Percentiles rank a stretch among this genome's conserved stretches.
Conservation (phyloP, 2,113 vertebrate genomes). For the Junco hyemalis region DNA sequence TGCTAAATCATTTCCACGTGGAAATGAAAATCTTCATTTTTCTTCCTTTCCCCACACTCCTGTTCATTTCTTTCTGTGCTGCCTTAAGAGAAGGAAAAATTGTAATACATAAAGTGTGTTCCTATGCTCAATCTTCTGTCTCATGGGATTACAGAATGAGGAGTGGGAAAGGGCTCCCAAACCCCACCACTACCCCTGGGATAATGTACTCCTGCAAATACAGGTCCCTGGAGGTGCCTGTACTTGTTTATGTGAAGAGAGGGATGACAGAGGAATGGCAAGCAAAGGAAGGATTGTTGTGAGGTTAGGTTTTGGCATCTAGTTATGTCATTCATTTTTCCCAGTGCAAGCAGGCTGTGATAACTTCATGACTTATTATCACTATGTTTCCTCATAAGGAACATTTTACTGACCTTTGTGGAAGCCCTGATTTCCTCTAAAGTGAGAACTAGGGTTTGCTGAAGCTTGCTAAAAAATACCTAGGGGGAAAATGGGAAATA, state of each 20-base stretch:
- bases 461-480: not conserved
- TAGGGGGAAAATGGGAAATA: not conserved
- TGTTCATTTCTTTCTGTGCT: not conserved
- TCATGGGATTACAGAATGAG: not conserved
- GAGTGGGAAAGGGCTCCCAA: not conserved
- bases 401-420: not conserved
- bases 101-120: not conserved
- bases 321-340: not conserved
- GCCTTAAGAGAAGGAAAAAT: not conserved
- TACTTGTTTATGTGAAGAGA: not conserved
- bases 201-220: not conserved
- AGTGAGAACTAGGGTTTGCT: not conserved
- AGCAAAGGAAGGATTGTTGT: not conserved
- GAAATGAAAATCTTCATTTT: not conserved
- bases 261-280: not conserved
- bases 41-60: not conserved
- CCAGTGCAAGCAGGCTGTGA: not conserved
- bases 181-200: fast-evolving
- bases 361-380: not conserved
- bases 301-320: not conserved
- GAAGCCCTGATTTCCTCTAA: not conserved
- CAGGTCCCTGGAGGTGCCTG: not conserved
- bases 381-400: not conserved
- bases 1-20: not conserved
- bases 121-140: not conserved